Evolutionary conservation across 2,797 vertebrate species (phyloP).

Genomic region (Sciurus vulgaris): DNA sequence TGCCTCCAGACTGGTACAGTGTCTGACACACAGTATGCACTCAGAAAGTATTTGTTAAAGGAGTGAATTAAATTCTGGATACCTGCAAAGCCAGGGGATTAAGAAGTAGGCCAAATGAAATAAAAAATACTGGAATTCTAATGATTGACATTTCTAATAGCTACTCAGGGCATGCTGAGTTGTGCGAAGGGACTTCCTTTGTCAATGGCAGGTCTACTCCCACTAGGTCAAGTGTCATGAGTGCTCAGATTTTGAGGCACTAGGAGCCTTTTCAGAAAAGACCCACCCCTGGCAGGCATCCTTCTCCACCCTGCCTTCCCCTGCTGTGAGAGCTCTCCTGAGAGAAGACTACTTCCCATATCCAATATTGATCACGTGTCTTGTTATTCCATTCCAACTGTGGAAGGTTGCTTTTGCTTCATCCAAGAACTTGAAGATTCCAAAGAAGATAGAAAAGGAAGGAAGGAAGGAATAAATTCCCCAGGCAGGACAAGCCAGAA

Average conservation of each 20-base stretch:
- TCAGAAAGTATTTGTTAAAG: not conserved
- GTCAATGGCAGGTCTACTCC: not conserved
- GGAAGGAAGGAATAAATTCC: not conserved
- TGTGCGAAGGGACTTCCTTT: not conserved
- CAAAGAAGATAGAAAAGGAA: not conserved
- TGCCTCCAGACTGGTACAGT: not conserved
- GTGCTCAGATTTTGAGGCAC: too few species aligned
- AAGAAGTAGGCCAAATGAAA: not conserved
- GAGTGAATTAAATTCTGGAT: not conserved
- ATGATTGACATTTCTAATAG: not conserved
- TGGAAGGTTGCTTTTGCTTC: not conserved
- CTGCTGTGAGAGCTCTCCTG: not conserved
- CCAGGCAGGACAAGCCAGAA: not conserved
- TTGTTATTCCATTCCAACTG: not conserved
- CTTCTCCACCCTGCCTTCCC: too few species aligned
- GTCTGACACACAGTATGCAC: not conserved
- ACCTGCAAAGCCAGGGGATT: not conserved
- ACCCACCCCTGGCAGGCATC: not conserved
- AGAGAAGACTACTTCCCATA: not conserved
- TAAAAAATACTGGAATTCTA: not conserved
- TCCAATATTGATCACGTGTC: not conserved
- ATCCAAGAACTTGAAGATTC: not conserved
- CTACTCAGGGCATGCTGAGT: not conserved
- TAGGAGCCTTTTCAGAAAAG: too few species aligned
- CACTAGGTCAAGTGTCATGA: too few species aligned